Evolutionary conservation across 2,113 vertebrate species (phyloP), one percentile per base, ranked within the genome.

Genomic region (Origma solitaria): DNA sequence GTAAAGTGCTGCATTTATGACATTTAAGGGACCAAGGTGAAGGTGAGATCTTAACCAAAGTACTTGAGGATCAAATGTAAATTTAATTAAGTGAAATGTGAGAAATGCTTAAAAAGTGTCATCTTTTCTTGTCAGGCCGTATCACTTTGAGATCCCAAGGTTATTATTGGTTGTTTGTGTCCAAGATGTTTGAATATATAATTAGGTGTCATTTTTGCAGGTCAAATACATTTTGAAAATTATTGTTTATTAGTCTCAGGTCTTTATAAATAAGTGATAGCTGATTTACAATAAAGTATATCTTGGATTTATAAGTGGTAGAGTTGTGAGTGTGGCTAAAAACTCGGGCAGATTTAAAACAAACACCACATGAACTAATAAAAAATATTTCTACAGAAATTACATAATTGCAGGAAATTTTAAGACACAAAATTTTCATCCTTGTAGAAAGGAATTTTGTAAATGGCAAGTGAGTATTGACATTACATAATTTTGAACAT

Each of bases 121-220:
- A 91, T 96, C 88, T 86, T 97, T 96, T 96, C 82, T 79, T 93
- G 86, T 96, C 91, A 64, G 89, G 65, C 79, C 79, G 51, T 95
- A 94, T 95, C 88, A 82, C 61, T 96, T 90, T 89, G 82, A 96
- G 91, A 94, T 95, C 80, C 60, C 44, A 57, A 83, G 75, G 69
- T 96, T 96, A 95, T 97, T 98, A 97, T 97, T 97, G 96, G 97
- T 90, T 98, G 95, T 97, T 96, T 95, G 89, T 97, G 92, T 86
- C 82, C 85, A 80, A 94, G 96, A 64, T 97, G 94, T 97, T 97
- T 97, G 97, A 97, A 96, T 98, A 92, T 96, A 91, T 97, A 97
- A 97, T 95, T 96, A 97, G 95, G 94, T 97, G 96, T 98, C 95
- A 97, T 97, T 96, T 97, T 96, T 97, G 92, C 97, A 96, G 93